Conservation (phyloP, 2,113 vertebrate genomes). For the Myotis yumanensis region DNA sequence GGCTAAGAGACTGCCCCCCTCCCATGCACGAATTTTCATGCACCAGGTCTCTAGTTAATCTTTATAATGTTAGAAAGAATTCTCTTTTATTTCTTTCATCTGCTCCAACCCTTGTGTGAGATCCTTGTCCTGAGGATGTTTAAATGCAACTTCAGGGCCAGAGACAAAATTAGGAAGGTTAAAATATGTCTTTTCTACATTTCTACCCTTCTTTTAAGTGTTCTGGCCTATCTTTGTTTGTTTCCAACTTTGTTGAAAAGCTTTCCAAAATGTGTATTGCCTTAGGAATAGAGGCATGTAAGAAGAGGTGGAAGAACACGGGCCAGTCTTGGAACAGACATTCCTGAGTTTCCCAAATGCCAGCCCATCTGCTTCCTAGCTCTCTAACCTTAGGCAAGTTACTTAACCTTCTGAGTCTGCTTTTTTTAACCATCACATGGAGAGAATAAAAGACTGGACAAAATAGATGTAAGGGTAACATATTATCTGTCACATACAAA, state of each 20-base stretch:
- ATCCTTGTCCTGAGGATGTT: background rate
- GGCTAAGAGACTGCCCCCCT: no score
- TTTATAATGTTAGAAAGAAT: background rate
- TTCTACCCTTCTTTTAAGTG: background rate
- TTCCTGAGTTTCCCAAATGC: background rate
- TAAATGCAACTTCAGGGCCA: background rate
- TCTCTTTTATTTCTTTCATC: background rate
- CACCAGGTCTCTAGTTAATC: background rate
- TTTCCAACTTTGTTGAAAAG: conserved; percentile 3
- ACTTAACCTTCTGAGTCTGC: background rate
- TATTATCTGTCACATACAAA: background rate
- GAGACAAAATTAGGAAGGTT: background rate
- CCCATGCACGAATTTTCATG: no score
- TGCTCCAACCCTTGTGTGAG: background rate
- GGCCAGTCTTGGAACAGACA: background rate
- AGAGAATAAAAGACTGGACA: background rate
- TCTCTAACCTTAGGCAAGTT: background rate
- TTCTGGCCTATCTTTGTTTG: background rate
- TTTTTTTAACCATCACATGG: background rate
- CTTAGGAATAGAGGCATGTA: background rate
- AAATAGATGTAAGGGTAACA: background rate
- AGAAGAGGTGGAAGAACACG: background rate
- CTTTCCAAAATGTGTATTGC: background rate
- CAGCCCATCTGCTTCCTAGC: background rate
- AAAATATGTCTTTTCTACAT: background rate